Conservation (phyloP, 2,797 vertebrate genomes). For the Perodicticus potto region DNA sequence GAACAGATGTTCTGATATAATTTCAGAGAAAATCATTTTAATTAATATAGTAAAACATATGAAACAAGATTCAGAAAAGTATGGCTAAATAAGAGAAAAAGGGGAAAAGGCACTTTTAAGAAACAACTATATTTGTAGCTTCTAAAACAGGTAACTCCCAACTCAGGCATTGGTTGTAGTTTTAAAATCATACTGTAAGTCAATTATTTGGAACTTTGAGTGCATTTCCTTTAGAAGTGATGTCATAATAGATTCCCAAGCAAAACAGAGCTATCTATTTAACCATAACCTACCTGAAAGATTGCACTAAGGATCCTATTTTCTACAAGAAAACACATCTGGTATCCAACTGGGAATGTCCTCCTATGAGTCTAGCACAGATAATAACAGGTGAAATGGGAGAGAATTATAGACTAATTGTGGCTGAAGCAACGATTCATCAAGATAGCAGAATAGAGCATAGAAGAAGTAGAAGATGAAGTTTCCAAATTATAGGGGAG, state of each 20-base stretch:
- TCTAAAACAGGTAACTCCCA: conserved; percentile 39
- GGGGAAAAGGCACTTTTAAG: neutral
- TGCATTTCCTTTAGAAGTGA: conserved; percentile 62
- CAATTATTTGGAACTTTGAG: conserved; percentile 60
- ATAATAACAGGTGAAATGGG: conserved; percentile 3
- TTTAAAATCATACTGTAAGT: conserved; percentile 46
- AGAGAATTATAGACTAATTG: neutral
- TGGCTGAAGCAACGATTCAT: neutral
- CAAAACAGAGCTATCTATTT: conserved; percentile 45
- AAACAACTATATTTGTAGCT: conserved; percentile 47
- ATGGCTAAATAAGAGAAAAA: conserved; percentile 21
- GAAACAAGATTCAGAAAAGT: conserved; percentile 22
- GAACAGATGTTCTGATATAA: conserved; percentile 47
- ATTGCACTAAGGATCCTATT: neutral
- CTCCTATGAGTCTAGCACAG: neutral
- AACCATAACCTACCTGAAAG: conserved; percentile 30
- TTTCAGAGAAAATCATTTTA: conserved; percentile 62
- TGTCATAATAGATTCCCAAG: conserved; percentile 51
- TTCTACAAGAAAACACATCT: conserved; percentile 39
- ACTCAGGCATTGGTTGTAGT: conserved; percentile 52
- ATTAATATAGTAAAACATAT: conserved; percentile 14
- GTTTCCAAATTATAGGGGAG: neutral
- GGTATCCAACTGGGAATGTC: conserved; percentile 1
- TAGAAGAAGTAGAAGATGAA: conserved; percentile 36
- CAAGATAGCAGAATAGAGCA: neutral